A percentile compares a stretch with the other conserved stretches of the same genome.
phyloP scores from a whole-genome alignment of 2,113 vertebrate species.

The Myiagra hebetior region DNA sequence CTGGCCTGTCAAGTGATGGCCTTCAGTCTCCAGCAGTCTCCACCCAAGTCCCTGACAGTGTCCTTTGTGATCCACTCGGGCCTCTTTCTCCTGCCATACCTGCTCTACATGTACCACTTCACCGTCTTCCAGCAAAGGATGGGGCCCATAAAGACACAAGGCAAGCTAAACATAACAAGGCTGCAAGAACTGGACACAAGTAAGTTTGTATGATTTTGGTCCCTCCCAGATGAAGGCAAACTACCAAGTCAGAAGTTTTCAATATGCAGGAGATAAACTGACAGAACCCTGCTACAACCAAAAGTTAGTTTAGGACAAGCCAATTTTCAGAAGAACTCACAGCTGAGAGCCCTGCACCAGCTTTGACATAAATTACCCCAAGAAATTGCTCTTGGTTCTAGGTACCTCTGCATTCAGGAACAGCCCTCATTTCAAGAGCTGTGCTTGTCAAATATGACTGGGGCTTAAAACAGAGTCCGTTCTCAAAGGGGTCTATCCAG shows the following conservation, averaged over 20 bases:
- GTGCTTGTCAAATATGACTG: not conserved
- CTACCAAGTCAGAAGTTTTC: not conserved
- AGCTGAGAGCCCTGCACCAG: not conserved
- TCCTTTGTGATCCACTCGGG: not conserved
- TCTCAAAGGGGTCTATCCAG: not conserved
- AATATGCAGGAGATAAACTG: not conserved
- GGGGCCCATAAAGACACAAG: not conserved
- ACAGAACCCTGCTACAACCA: not conserved
- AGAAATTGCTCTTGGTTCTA: not conserved
- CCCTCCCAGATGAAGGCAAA: not conserved
- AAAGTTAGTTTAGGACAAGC: not conserved
- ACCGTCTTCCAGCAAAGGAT: not conserved
- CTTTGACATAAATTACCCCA: not conserved
- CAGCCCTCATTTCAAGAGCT: not conserved
- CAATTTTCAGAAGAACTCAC: not conserved
- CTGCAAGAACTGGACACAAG: not conserved
- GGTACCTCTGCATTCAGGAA: not conserved
- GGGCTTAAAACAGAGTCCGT: not conserved
- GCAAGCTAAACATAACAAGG: not conserved
- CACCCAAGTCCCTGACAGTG: not conserved
- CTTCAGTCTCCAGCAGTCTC: not conserved
- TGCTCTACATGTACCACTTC: not conserved
- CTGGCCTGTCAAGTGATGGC: not conserved
- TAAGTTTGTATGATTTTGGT: not conserved
- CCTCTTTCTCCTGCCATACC: not conserved